Evolutionary conservation across 1,140 invertebrate species (phyloP).

Genomic region (Diuraphis noxia): DNA sequence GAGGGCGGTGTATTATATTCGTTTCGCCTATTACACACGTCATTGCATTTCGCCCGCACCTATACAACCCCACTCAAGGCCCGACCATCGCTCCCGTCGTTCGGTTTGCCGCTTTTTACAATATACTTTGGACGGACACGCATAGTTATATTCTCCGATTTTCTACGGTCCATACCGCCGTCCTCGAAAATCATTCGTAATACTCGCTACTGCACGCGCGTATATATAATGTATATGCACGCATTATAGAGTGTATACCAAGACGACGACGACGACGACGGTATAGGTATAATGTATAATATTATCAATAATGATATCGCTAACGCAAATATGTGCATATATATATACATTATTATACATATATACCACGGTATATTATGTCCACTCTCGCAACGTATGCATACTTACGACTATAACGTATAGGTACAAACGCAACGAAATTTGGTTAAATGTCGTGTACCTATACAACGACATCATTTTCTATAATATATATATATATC

Average conservation of each 20-base stretch:
- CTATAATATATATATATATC: neutral
- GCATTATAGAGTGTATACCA: neutral
- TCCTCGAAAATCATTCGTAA: neutral
- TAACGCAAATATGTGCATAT: neutral
- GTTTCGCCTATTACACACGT: slow-evolving; percentile 32
- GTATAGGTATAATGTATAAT: neutral
- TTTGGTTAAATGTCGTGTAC: neutral
- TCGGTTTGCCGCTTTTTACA: neutral
- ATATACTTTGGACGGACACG: neutral
- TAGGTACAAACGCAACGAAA: neutral
- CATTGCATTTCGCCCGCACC: neutral
- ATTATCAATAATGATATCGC: neutral
- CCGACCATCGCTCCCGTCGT: neutral
- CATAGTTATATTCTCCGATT: slow-evolving; percentile 15
- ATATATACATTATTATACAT: neutral
- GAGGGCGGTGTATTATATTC: neutral
- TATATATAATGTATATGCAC: neutral
- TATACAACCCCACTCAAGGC: neutral
- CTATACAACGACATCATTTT: neutral
- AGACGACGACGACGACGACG: neutral
- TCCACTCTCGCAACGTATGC: too few relatives aligned
- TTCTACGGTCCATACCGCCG: neutral
- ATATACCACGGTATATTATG: too few relatives aligned
- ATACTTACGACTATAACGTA: neutral
- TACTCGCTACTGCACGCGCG: slow-evolving; percentile 1